These are phyloP conservation scores for Erinaceus europaeus DNA, from an alignment of 2,113 vertebrate species.

Conservation along the genomic window DNA sequence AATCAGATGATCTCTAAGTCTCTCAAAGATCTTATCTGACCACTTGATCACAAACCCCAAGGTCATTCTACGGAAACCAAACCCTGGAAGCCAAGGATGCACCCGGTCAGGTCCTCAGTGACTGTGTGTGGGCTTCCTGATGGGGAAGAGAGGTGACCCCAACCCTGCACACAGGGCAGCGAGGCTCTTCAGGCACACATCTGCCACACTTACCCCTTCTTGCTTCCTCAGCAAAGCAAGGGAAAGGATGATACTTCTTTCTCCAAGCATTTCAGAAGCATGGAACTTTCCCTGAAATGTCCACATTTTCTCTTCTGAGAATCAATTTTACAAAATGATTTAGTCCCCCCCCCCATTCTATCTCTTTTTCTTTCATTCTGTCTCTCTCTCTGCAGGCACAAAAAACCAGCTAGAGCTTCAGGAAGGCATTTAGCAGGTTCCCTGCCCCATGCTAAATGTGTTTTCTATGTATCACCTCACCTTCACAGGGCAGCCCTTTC, in stretches of 20 bases:
- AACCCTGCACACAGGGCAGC: not conserved
- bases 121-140: not conserved
- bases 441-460: not conserved
- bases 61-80: not conserved
- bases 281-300: not conserved
- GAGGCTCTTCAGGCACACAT: not conserved
- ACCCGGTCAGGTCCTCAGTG: not conserved
- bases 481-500: not conserved
- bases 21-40: not conserved
- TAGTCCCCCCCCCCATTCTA: no score
- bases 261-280: conserved; percentile 7
- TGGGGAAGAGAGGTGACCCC: not conserved
- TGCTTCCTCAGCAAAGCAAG: not conserved
- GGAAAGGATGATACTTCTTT: not conserved
- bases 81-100: not conserved
- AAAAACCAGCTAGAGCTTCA: not conserved
- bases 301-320: not conserved
- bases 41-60: not conserved
- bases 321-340: conserved; percentile 38
- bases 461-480: not conserved
- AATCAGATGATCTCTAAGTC: not conserved
- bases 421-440: not conserved
- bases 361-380: no score
- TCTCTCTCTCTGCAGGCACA: not conserved
- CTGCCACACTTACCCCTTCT: not conserved